Base-by-base conservation (phyloP, 2,797 vertebrate genomes). In the Gadopsis bispinosus region DNA sequence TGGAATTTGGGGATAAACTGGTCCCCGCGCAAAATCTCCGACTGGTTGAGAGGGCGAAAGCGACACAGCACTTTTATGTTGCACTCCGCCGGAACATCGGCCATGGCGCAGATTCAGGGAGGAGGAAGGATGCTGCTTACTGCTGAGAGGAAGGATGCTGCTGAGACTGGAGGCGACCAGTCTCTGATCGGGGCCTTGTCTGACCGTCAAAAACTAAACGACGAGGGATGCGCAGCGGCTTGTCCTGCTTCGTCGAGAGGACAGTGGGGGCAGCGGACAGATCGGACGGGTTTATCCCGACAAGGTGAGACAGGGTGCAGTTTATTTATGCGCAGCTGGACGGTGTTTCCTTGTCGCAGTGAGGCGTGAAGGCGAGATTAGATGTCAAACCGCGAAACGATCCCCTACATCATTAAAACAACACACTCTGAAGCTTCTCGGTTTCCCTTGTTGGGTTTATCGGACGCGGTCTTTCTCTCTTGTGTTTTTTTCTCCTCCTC, bases 1-100 rank as follows among this genome's bases (percentile, higher is more conserved):
- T 97, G 96, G 86, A 98, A 99, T 78, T 95, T 95, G 41, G 97
- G 97, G 77, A 98, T 85, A 84, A 97, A 98, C 78, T 93, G 96
- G 86, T 99, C 97, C 33, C 97, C 97, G 2, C 97, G 96, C 9
- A 96, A 2, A 35, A 97, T 96, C 94, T 99, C 97, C 4, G 97
- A 91, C 92, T 97, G 96, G 86, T 97, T 99, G 60, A 99, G 94
- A 4, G 97, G 97, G 54, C 97, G 96, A 88, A 99, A 98, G 70
- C 97, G 96, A 94, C 97, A 99, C 81, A 99, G 94, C 92, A 99
- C 97, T 93, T 98, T 98, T 81, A 99, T 99, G 92, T 97, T 99
- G 87, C 97, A 99, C 85, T 97, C 97, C 62, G 95, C 93, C 88
- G 93, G 93, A 76, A 94, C 88, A 59, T 98, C 97, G 82, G 96